Evolutionary conservation across 2,113 vertebrate genomes (phyloP), one percentile per base, ranked within the genome.

Genomic region (Ophiodon elongatus): DNA sequence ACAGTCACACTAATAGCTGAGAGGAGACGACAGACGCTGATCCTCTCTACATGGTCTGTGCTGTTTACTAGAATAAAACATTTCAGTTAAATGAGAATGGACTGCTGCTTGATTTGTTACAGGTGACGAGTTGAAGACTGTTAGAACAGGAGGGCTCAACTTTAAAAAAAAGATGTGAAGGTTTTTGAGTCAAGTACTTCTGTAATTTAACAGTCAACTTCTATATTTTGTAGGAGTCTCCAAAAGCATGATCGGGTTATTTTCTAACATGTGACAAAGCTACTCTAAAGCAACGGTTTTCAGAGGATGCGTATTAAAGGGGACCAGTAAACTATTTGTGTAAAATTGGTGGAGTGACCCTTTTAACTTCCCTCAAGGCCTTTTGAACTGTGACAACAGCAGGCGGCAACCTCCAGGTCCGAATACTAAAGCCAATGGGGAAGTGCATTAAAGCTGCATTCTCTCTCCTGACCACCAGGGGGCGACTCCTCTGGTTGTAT

Each of bases 1-100:
- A 68, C 31, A 54, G 59, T 76, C 62, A 73, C 66, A 85, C 83
- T 85, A 89, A 72, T 60, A 77, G 25, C 78, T 74, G 88, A 88
- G 88, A 88, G 37, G 52, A 63, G 43, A 73, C 59, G 87, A 37
- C 29, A 86, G 50, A 88, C 84, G 83, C 75, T 93, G 94, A 94
- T 93, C 92, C 91, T 92, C 92, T 92, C 91, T 87, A 89, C 88
- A 92, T 95, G 94, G 80, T 95, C 94, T 90, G 78, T 90, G 93
- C 95, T 95, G 94, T 96, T 96, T 96, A 95, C 94, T 94, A 95
- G 92, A 94, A 95, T 93, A 94, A 59, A 96, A 93, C 93, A 93
- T 96, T 96, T 95, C 94, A 95, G 87, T 92, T 90, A 57, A 70
- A 83, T 73, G 43, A 68, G 9, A 37, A 37, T 60, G 27, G 71